Percentiles rank a stretch among this genome's conserved stretches.
phyloP scores from a whole-genome alignment of 2,888 invertebrate genomes.

The Ommatoiulus sabulosus region DNA sequence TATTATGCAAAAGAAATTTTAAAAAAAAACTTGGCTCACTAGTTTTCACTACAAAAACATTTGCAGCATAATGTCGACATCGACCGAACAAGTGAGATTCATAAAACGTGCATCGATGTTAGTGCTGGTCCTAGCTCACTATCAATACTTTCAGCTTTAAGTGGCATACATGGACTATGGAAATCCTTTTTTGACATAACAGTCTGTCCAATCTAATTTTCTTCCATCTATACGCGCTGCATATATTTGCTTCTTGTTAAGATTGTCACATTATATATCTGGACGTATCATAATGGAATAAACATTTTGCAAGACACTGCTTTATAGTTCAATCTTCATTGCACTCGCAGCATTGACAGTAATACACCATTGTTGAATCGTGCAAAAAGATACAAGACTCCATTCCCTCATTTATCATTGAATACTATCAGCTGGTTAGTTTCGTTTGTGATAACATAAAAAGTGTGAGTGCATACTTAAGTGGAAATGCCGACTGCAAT shows the following conservation, averaged over 20 bases:
- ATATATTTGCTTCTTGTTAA: slow-evolving; percentile 5
- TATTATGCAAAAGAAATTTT: neutral
- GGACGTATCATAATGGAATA: slow-evolving; percentile 36
- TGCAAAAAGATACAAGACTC: neutral
- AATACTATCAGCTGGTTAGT: slow-evolving; percentile 28
- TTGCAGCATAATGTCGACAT: neutral
- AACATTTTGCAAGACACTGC: neutral
- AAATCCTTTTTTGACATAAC: neutral
- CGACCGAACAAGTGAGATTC: slow-evolving; percentile 30
- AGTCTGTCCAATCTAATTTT: neutral
- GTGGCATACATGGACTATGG: neutral
- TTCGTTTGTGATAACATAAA: neutral
- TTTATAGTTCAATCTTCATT: neutral
- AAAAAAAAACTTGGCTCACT: neutral
- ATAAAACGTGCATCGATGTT: slow-evolving; percentile 13
- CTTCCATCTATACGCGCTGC: neutral
- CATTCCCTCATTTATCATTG: neutral
- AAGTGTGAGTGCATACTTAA: slow-evolving; percentile 26
- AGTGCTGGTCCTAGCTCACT: neutral
- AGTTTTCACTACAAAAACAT: neutral
- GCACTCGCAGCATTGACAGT: neutral
- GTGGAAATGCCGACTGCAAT: slow-evolving; percentile 13
- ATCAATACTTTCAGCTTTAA: neutral
- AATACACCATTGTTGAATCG: neutral
- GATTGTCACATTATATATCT: slow-evolving; percentile 6